phyloP scores from a whole-genome alignment of 2,888 invertebrate species.

The Dicranocentrus wangi region DNA sequence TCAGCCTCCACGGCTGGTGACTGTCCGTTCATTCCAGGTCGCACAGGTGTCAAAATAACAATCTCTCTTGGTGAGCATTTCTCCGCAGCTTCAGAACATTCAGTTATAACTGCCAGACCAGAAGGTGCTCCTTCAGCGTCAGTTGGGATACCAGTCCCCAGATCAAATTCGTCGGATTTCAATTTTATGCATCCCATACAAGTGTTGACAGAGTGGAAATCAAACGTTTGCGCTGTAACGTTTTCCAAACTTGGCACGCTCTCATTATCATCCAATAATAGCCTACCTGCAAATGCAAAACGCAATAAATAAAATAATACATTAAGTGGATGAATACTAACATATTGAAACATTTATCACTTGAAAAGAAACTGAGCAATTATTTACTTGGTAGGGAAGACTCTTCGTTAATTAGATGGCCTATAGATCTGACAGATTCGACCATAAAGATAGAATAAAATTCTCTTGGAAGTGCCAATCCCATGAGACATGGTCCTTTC shows the following conservation, averaged over 20 bases:
- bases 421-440: slow-evolving; percentile 72
- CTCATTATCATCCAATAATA: slow-evolving; percentile 42
- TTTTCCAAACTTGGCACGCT: slow-evolving; percentile 53
- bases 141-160: slow-evolving; percentile 10
- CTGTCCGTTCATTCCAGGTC: slow-evolving; percentile 48
- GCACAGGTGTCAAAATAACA: slow-evolving; percentile 40
- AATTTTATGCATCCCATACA: slow-evolving; percentile 72
- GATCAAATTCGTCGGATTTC: slow-evolving; percentile 60
- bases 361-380: no score
- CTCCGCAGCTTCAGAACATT: slow-evolving; percentile 37
- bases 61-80: slow-evolving; percentile 14
- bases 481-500: slow-evolving; percentile 81
- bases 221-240: slow-evolving; percentile 50
- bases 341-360: no score
- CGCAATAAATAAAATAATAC: not conserved
- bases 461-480: slow-evolving; percentile 83
- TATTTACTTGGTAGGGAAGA: no score
- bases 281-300: slow-evolving; percentile 7
- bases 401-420: not conserved
- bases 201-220: slow-evolving; percentile 65
- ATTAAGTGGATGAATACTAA: not conserved
- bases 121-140: slow-evolving; percentile 11
- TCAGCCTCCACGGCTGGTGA: slow-evolving; percentile 2
- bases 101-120: slow-evolving; percentile 33
- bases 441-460: slow-evolving; percentile 82